These are phyloP conservation scores for Heteropelma amictum DNA, from an alignment of 2,888 invertebrate genomes.

Conservation along the genomic window DNA sequence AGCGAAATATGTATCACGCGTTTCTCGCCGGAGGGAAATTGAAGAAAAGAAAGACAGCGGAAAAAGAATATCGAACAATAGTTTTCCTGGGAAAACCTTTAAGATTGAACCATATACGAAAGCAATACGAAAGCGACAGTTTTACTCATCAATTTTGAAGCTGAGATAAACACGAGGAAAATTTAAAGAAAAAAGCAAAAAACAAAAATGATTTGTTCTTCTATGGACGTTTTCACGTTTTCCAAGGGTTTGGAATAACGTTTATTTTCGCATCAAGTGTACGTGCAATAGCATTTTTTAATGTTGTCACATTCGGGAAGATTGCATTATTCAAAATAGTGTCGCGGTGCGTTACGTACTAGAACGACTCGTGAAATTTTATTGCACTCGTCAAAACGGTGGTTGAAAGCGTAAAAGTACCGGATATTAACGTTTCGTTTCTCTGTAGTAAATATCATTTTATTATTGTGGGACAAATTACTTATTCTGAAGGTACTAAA, in stretches of 20 bases:
- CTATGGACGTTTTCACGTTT: no score
- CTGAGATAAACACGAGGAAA: no score
- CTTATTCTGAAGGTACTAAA: slow-evolving; percentile 17
- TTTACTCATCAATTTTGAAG: no score
- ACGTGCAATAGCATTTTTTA: no score
- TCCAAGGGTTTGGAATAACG: no score
- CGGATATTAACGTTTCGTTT: background rate
- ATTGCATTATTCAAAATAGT: background rate
- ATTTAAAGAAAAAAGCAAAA: no score
- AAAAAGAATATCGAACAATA: slow-evolving; percentile 39
- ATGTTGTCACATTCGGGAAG: no score
- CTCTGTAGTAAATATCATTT: background rate
- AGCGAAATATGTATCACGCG: slow-evolving; percentile 34
- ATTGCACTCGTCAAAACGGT: background rate
- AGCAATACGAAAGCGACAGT: background rate
- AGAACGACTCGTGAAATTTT: background rate
- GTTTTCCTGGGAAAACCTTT: slow-evolving; percentile 13
- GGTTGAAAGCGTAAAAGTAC: background rate
- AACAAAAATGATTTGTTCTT: no score
- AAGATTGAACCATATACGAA: background rate
- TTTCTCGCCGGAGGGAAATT: slow-evolving; percentile 31
- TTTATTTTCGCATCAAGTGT: no score
- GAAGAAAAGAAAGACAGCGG: slow-evolving; percentile 22
- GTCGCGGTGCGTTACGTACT: background rate
- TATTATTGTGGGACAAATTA: slow-evolving; percentile 6